Conservation (phyloP, 2,888 invertebrate species). For the Lycophotia porphyrea region DNA sequence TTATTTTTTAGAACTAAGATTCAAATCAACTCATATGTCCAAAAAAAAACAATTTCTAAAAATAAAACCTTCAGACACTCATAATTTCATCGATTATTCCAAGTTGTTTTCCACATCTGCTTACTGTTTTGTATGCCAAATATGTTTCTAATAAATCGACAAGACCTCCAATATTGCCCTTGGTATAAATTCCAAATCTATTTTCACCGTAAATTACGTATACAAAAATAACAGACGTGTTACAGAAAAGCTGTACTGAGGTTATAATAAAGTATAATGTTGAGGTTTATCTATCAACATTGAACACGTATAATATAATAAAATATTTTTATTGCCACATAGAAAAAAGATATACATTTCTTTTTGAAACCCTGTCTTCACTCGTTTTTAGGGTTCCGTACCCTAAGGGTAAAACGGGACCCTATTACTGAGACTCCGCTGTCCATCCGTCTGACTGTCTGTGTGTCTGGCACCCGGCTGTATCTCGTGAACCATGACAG, state of each 20-base stretch:
- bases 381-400: no score
- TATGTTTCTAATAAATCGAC: slow-evolving; percentile 36
- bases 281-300: no score
- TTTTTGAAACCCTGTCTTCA: no score
- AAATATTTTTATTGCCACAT: no score
- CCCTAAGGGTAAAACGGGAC: no score
- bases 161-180: slow-evolving; percentile 11
- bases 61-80: not conserved
- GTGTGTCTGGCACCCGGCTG: no score
- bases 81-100: slow-evolving; percentile 8
- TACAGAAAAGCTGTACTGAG: slow-evolving; percentile 18
- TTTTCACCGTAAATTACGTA: slow-evolving; percentile 30
- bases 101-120: slow-evolving; percentile 26
- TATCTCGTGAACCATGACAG: no score
- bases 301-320: no score
- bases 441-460: no score
- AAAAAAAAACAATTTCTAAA: no score
- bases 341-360: no score
- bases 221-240: slow-evolving; percentile 29
- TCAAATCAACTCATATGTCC: not conserved
- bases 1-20: not conserved
- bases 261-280: slow-evolving; percentile 12
- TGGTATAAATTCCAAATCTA: slow-evolving; percentile 31
- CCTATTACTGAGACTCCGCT: no score
- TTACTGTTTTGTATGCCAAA: slow-evolving; percentile 39